Evolutionary conservation across 1,140 invertebrate species (phyloP).

Genomic region (Helicoverpa zea): DNA sequence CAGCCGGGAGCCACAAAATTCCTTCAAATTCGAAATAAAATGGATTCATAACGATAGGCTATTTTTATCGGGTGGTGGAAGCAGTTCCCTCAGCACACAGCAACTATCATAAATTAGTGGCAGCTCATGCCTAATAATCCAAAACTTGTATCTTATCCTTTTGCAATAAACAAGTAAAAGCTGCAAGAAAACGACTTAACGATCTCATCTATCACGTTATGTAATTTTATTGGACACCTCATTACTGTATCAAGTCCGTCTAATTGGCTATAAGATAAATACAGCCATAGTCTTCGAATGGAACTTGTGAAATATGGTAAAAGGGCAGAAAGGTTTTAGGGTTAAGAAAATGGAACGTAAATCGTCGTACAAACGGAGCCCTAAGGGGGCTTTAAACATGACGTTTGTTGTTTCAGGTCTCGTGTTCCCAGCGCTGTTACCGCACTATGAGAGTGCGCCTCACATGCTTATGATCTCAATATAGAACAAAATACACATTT

Average conservation of each 20-base stretch:
- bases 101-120: no score
- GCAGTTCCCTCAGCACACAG: no score
- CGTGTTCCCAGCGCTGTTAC: slow-evolving; percentile 61
- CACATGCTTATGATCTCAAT: slow-evolving; percentile 75
- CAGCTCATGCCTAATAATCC: not conserved
- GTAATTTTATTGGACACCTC: slow-evolving; percentile 24
- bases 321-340: not conserved
- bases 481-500: slow-evolving; percentile 68
- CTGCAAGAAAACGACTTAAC: slow-evolving; percentile 9
- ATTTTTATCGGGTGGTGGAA: no score
- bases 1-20: no score
- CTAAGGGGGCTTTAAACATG: slow-evolving; percentile 68
- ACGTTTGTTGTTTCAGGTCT: slow-evolving; percentile 84
- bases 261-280: slow-evolving; percentile 1
- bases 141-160: not conserved
- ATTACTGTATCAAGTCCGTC: not conserved
- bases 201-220: slow-evolving; percentile 17
- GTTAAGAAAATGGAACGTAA: slow-evolving; percentile 23
- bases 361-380: slow-evolving; percentile 55
- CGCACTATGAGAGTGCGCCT: slow-evolving; percentile 82
- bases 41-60: no score
- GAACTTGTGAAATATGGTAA: not conserved
- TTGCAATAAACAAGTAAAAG: slow-evolving; percentile 8
- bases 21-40: no score
- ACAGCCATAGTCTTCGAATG: not conserved